Base-by-base conservation (phyloP, 2,888 invertebrate species). In the Teinopalpus imperialis region DNA sequence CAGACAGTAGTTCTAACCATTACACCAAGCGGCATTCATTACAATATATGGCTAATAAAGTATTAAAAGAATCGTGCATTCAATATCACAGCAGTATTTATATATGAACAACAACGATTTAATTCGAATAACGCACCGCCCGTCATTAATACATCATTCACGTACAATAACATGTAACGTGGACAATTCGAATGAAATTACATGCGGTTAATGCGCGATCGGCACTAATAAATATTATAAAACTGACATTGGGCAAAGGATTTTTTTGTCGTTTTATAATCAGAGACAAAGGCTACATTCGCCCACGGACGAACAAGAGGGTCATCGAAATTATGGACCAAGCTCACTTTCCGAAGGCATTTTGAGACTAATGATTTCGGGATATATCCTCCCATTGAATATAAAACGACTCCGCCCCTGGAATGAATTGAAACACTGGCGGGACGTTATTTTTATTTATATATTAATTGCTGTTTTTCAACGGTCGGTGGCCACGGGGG, bases 361-460 rank as follows among this genome's bases (percentile, higher is more conserved):
- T 87, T 85, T 80, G 63, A 66, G 71, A 71, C 85, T 88, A 88
- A 88, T 88, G 87, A 88, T 87, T 88, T 80, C 64, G 82, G 85
- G 63, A 78, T 67, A 80, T 81, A 85, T 57, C 88, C 88, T 83
- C 88, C 88, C 88, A 85, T 76, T 88, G 85, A 88, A 88, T 88
- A 83, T 87, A 85, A 86, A 86, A 67, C 74, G 81, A 74, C 80
- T 58, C 83, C 88, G 87, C 88, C 88, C 79, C 69, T 54, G 60
- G 70, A 83, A 85, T 85, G 85, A 86, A 86, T 85, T 87, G 87
- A 88, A 87, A 87, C 85, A 85, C 82, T 74, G 82, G 64, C 70
- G 56, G 59, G 65, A 56, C 52, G 61, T 67, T 74, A 61, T 75
- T 80, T 82, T 73, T 67, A 71, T 75, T 74, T 76, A 76, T 77